Base-by-base conservation (phyloP, 2,888 invertebrate genomes). In the Acronicta aceris region DNA sequence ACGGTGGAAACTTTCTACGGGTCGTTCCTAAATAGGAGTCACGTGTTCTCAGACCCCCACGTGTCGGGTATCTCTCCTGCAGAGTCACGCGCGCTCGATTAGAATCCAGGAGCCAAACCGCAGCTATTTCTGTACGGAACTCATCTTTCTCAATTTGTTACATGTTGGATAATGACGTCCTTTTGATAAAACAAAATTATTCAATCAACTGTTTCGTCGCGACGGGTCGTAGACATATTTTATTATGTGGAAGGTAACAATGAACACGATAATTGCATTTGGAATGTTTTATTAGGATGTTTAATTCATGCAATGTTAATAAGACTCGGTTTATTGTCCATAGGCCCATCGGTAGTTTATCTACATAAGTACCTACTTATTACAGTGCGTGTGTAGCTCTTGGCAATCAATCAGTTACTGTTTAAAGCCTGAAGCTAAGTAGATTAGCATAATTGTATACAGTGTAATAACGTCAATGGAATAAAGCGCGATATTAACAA, bases 41-140 rank as follows among this genome's bases (percentile, higher is more conserved):
- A 79, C 71, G 76, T 68, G 69, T 69, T 67, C 57, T 50, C 57
- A 27, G 43, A 50, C 62, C 74, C 68, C 74, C 77, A 81, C 82
- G 75, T 75, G 72, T 62, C 57, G 55, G 53, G 55, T 74, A 69
- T 60, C 68, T 68, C 78, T 74, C 74, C 76, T 68, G 66, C 72
- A 65, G 53, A 75, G 81, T 82, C 88, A 87, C 83, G 84, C 83
- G 84, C 74, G 55, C 76, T 74, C 79, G 77, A 81, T 83, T 83
- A 82, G 81, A 77, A 75, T 68, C 65, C 76, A 81, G 81, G 75
- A 83, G 81, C 65, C 76, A 67, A 81, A 82, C 79, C 71, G 66
- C 62, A 69, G 77, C 82, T 87, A 88, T 87, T 87, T 81, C 76
- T 74, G 81, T 74, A 70, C 61, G 49, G 58, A 67, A 67, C 54